Percentiles rank a stretch among this genome's conserved stretches.
phyloP scores from a whole-genome alignment of 2,797 vertebrate species.

The Ficedula albicollis region DNA sequence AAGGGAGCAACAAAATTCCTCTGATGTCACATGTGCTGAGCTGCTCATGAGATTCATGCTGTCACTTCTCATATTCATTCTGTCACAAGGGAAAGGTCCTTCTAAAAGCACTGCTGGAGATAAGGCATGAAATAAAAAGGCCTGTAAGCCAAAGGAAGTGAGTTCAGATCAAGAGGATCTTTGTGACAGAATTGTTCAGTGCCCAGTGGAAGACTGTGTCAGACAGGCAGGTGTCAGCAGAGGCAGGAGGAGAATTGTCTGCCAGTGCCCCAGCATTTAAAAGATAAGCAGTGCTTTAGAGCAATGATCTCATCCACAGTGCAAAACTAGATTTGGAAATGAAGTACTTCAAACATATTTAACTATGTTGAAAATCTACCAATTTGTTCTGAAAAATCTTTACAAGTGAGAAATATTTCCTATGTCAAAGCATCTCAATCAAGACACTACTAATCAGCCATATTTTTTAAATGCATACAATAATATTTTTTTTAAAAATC shows the following conservation, averaged over 20 bases:
- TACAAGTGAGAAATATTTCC: neutral
- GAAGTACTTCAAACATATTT: neutral
- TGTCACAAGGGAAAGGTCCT: neutral
- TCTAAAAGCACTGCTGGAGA: neutral
- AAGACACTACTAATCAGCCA: neutral
- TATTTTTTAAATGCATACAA: neutral
- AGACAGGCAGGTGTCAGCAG: neutral
- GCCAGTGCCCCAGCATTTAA: neutral
- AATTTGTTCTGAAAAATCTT: neutral
- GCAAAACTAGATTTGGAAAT: neutral
- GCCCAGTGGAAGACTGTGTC: neutral
- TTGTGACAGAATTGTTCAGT: neutral
- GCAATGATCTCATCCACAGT: neutral
- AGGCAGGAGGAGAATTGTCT: neutral
- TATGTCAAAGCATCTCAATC: neutral
- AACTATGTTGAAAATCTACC: neutral
- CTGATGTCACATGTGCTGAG: neutral
- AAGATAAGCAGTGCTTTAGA: neutral
- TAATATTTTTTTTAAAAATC: neutral
- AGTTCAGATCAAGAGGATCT: neutral
- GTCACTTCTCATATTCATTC: neutral
- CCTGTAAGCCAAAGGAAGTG: neutral
- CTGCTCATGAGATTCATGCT: neutral
- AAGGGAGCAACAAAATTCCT: neutral
- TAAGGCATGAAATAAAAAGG: neutral